phyloP scores from a whole-genome alignment of 2,113 vertebrate genomes.

The Garra rufa region DNA sequence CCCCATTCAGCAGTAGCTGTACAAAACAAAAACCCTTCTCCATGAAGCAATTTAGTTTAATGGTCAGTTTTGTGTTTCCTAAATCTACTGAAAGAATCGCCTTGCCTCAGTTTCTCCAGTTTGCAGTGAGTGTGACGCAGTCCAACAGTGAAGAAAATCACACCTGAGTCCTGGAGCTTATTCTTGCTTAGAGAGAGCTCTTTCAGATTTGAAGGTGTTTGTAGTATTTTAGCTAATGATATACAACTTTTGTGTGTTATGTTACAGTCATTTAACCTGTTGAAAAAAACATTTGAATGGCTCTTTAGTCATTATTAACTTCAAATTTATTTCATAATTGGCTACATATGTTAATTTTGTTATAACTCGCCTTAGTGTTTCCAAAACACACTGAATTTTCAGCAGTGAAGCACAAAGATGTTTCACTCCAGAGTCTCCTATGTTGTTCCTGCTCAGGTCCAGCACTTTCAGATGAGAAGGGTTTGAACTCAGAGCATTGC shows the following conservation, averaged over 20 bases:
- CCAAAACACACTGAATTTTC: slow-evolving; percentile 37
- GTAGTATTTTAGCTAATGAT: not conserved
- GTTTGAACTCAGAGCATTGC: slow-evolving; percentile 22
- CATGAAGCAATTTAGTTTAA: no score
- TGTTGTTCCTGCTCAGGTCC: slow-evolving; percentile 24
- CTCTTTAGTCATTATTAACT: not conserved
- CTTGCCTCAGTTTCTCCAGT: no score
- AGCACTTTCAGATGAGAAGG: slow-evolving; percentile 19
- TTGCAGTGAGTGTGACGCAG: no score
- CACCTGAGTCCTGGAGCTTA: not conserved
- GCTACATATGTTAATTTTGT: not conserved
- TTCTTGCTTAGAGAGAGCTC: not conserved
- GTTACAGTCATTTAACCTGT: not conserved
- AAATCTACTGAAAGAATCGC: no score
- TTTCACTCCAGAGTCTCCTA: slow-evolving; percentile 23
- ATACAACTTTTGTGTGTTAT: not conserved
- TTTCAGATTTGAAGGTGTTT: not conserved
- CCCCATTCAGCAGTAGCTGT: no score
- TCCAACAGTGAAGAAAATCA: no score
- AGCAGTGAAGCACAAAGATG: not conserved
- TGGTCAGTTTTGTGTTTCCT: no score
- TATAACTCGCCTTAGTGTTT: slow-evolving; percentile 61
- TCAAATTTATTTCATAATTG: not conserved
- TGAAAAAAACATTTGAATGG: not conserved
- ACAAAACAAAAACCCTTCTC: no score